Evolutionary conservation across 2,888 invertebrate genomes (phyloP).

Genomic region (Stenotaenia linearis): DNA sequence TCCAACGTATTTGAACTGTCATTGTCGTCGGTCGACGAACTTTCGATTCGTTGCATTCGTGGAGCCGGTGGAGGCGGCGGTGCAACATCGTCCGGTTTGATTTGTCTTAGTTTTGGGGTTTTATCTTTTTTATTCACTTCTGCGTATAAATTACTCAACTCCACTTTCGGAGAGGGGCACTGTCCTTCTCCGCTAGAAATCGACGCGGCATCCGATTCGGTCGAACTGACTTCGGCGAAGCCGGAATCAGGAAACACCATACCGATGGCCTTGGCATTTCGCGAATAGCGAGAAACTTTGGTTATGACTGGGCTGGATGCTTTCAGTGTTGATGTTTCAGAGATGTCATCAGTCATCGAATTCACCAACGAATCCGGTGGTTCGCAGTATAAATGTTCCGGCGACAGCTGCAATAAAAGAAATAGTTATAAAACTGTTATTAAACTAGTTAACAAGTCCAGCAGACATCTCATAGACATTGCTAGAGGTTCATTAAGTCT

Average conservation of each 20-base stretch:
- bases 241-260: conserved; percentile 4
- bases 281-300: neutral
- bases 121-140: neutral
- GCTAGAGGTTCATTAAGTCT: too few species aligned
- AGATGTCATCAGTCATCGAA: neutral
- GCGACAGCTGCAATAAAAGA: too few species aligned
- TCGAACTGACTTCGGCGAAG: neutral
- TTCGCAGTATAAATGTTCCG: neutral
- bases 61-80: conserved; percentile 52
- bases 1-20: neutral
- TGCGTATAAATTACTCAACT: neutral
- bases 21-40: neutral
- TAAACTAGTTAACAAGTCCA: too few species aligned
- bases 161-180: neutral
- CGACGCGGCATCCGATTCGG: neutral
- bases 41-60: neutral
- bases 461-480: too few species aligned
- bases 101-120: neutral
- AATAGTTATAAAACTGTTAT: too few species aligned
- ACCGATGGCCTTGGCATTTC: neutral
- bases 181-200: neutral
- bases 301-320: neutral
- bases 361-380: neutral
- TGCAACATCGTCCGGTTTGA: neutral
- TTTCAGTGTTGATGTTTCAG: neutral